Percentiles rank a stretch among this genome's conserved stretches.
Evolutionary conservation across 2,888 invertebrate genomes (phyloP).

Genomic region (Limnephilus lunatus): DNA sequence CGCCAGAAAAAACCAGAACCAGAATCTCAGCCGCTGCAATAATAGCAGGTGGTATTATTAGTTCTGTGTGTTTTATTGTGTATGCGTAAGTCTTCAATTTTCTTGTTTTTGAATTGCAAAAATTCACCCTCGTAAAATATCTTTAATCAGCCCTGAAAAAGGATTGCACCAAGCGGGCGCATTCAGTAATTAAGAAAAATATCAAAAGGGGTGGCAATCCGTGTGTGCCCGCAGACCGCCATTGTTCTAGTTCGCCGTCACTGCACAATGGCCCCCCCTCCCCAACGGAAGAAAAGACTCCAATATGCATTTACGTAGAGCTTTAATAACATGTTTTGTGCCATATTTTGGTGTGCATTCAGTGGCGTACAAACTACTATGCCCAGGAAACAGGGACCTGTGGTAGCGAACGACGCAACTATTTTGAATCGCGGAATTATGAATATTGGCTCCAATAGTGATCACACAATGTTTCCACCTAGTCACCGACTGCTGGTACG

Average conservation of each 20-base stretch:
- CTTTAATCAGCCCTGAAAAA: neutral
- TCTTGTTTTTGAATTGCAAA: neutral
- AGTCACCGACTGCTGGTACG: too few relatives aligned
- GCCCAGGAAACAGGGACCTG: too few relatives aligned
- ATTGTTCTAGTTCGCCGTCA: conserved; percentile 17
- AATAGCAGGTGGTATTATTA: too few relatives aligned
- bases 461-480: too few relatives aligned
- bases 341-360: neutral
- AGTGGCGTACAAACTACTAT: neutral
- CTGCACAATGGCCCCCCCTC: neutral
- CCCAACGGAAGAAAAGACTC: neutral
- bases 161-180: conserved; percentile 7
- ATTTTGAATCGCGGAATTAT: too few relatives aligned
- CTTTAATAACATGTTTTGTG: conserved; percentile 13
- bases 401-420: too few relatives aligned
- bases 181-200: conserved; percentile 44
- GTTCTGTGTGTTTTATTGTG: too few relatives aligned
- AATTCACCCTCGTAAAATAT: neutral
- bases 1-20: too few relatives aligned
- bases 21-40: too few relatives aligned
- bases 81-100: too few relatives aligned
- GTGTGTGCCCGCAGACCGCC: neutral
- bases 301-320: conserved; percentile 4
- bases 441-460: too few relatives aligned
- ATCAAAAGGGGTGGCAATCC: conserved; percentile 32